Conservation (phyloP, 2,113 vertebrate genomes). For the Bombycilla garrulus region DNA sequence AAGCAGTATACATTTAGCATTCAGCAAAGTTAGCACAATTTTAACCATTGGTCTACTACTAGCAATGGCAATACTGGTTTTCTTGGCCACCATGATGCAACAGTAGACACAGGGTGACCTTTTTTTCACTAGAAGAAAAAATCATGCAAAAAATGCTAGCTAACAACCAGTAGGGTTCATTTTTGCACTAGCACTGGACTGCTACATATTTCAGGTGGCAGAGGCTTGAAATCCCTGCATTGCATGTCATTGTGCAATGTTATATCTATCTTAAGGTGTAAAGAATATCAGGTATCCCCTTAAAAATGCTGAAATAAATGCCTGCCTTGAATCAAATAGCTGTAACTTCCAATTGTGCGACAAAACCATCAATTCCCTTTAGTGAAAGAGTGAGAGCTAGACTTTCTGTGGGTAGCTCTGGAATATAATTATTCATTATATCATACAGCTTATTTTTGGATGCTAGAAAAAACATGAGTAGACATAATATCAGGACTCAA, state of each 20-base stretch:
- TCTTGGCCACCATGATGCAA: not conserved
- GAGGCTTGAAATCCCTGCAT: not conserved
- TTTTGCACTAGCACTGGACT: not conserved
- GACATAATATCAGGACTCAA: not conserved
- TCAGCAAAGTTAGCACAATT: not conserved
- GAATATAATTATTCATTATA: not conserved
- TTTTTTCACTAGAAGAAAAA: not conserved
- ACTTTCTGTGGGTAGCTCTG: not conserved
- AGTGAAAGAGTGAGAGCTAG: not conserved
- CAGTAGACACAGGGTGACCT: fast-evolving
- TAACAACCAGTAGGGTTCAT: not conserved
- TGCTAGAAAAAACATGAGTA: not conserved
- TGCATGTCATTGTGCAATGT: not conserved
- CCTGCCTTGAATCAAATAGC: not conserved
- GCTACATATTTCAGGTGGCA: not conserved
- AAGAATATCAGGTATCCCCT: not conserved
- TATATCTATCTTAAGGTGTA: not conserved
- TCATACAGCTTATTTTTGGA: not conserved
- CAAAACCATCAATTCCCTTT: not conserved
- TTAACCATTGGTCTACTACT: not conserved
- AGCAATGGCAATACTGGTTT: not conserved
- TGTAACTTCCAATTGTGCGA: not conserved
- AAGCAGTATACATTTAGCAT: not conserved
- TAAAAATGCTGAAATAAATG: not conserved
- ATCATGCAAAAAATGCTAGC: not conserved